Base-by-base conservation (phyloP, 2,113 vertebrate species). In the Bos javanicus region DNA sequence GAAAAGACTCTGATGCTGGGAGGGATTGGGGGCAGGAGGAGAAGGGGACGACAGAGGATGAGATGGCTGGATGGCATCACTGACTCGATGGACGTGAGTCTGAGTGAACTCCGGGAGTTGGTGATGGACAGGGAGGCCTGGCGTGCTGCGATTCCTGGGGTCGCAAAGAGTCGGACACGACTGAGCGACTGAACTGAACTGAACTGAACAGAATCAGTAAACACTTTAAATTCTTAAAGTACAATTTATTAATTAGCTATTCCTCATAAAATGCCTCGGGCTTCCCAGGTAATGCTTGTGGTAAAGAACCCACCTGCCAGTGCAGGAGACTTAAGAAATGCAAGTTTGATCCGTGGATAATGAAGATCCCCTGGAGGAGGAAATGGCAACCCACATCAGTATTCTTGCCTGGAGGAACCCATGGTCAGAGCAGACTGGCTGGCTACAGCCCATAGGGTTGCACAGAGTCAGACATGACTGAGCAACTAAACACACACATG, bases 181-280 rank as follows among this genome's bases (percentile, higher is more conserved):
- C 13, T 50, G 50, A 50, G 50, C 3, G 13, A 50, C 11, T 14
- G 48, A 50, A 14, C 13, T 50, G 50, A 50, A 14, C 50, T 50
- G 50, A 50, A 14, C 50, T 50, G 50, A 50, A 14, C 50, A 15
- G 50, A 50, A 93, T 85, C 25, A 94, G 33, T 39, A 95, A 87
- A 14, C 7, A 59, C 57, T 97, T 96, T 52, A 94, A 81, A 90
- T 95, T 4, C 25, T 56, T 64, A n/a, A 97, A 59, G 6, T 94
- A 26, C 15, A 74, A 36, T 90, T 87, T 54, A 95, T 94, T 89
- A 87, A 82, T 83, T 92, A 78, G 57, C 8, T 62, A 64, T 87
- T 90, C 25, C 33, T 59, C 33, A 76, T 9, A 81, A 48, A 85
- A 93, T 17, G 2, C 14, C 19, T 71, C 5, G 1, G 67, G n/a